A percentile compares a stretch with the other conserved stretches of the same genome.
Conservation (phyloP, 2,113 vertebrate genomes). For the Notarius quadriscutis region DNA sequence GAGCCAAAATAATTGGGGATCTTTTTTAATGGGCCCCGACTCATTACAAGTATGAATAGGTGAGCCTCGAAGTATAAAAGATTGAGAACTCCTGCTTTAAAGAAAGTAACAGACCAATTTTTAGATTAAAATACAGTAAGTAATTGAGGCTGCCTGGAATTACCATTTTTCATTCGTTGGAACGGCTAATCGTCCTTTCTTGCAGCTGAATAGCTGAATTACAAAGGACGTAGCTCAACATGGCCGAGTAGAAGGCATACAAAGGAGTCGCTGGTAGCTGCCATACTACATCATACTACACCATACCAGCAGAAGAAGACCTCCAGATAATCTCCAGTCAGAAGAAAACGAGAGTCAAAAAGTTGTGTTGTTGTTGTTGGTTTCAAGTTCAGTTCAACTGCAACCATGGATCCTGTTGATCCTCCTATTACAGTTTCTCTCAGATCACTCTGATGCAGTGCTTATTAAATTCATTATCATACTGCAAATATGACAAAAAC, state of each 20-base stretch:
- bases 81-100: not conserved
- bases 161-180: no score
- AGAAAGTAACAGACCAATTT: not conserved
- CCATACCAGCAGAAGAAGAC: not conserved
- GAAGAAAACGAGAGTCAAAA: not conserved
- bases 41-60: no score
- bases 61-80: no score
- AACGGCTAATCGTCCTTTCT: no score
- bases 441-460: not conserved
- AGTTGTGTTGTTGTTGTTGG: not conserved
- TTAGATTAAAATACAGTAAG: not conserved
- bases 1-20: no score
- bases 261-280: no score
- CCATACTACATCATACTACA: no score
- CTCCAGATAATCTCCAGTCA: not conserved
- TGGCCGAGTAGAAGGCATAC: no score
- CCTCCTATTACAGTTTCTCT: not conserved
- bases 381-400: not conserved
- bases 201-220: no score
- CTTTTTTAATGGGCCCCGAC: no score
- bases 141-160: not conserved
- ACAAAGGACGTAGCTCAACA: no score
- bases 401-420: not conserved
- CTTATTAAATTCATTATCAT: not conserved
- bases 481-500: not conserved